Percentiles rank a stretch among this genome's conserved stretches.
Conservation (phyloP, 2,113 vertebrate genomes). For the Mirza zaza region DNA sequence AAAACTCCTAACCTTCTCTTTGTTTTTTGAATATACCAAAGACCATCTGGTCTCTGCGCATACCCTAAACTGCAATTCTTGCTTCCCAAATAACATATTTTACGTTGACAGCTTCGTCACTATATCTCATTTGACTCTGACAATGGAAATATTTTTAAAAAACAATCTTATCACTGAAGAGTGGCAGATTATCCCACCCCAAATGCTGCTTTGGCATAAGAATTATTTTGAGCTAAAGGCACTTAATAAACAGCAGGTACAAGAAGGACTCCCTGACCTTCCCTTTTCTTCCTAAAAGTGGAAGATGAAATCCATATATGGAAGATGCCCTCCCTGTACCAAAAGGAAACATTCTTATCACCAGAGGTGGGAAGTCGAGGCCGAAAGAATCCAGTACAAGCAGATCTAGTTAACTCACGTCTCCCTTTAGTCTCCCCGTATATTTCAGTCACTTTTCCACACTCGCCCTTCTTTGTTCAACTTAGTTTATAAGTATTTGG, state of each 20-base stretch:
- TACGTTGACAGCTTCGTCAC: background rate
- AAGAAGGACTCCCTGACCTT: background rate
- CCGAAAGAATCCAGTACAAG: no score
- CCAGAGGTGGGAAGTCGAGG: background rate
- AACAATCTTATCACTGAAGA: background rate
- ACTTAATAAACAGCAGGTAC: background rate
- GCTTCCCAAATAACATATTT: background rate
- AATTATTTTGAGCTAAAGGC: background rate
- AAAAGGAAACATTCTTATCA: background rate
- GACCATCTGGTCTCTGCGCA: background rate
- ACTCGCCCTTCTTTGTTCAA: background rate
- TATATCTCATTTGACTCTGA: background rate
- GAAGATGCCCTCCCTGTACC: background rate
- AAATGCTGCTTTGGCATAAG: background rate
- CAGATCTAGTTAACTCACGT: accelerated
- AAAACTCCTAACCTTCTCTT: background rate
- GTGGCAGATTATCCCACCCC: background rate
- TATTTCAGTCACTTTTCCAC: background rate
- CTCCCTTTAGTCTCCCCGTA: background rate
- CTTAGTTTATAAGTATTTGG: no score
- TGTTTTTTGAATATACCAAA: background rate
- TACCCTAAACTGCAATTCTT: background rate
- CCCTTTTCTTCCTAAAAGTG: background rate
- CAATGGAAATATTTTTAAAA: background rate
- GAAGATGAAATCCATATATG: no score